phyloP scores from a whole-genome alignment of 2,888 invertebrate genomes.

The Stenoptilia bipunctidactyla region DNA sequence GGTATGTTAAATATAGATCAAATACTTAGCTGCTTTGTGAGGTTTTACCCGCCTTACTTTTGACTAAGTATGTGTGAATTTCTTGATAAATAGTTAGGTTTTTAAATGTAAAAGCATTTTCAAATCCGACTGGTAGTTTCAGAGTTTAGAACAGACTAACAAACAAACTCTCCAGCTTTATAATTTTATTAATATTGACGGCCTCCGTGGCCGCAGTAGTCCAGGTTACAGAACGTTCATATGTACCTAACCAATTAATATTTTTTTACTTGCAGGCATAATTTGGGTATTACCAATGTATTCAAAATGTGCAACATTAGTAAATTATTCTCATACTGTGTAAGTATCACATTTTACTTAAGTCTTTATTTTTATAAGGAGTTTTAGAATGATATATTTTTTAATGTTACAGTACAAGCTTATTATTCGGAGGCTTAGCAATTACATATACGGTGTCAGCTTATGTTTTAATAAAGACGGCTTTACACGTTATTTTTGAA shows the following conservation, averaged over 20 bases:
- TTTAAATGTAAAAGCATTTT: too few relatives aligned
- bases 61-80: too few relatives aligned
- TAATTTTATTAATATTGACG: too few relatives aligned
- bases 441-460: slow-evolving; percentile 45
- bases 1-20: too few relatives aligned
- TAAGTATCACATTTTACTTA: slow-evolving; percentile 24
- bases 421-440: slow-evolving; percentile 43
- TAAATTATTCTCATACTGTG: slow-evolving; percentile 41
- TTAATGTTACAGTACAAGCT: slow-evolving; percentile 29
- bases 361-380: not conserved
- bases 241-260: not conserved
- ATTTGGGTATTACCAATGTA: slow-evolving; percentile 57
- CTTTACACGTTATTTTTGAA: slow-evolving; percentile 54
- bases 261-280: slow-evolving; percentile 35
- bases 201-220: too few relatives aligned
- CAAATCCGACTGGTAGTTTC: too few relatives aligned
- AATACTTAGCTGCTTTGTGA: too few relatives aligned
- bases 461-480: slow-evolving; percentile 40
- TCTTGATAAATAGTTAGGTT: too few relatives aligned
- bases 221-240: too few relatives aligned
- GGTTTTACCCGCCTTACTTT: too few relatives aligned
- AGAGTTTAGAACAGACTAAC: too few relatives aligned
- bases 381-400: not conserved
- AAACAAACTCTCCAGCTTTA: too few relatives aligned
- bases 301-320: slow-evolving; percentile 42